phyloP scores from a whole-genome alignment of 2,113 vertebrate species.

The Anguilla rostrata region DNA sequence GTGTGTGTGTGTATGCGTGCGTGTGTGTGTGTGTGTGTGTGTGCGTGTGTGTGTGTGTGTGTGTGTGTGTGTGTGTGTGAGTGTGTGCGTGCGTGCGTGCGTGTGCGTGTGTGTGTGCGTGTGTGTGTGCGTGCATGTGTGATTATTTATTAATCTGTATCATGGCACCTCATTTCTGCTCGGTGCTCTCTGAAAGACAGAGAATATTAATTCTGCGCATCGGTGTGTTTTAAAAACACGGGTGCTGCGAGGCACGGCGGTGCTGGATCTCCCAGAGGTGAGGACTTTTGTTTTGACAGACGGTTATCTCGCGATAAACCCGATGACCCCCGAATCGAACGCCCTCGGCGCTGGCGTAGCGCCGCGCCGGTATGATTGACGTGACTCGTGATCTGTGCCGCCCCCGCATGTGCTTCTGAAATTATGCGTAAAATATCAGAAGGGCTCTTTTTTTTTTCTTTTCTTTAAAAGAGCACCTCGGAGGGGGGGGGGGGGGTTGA shows the following conservation, averaged over 20 bases:
- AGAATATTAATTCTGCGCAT: not conserved
- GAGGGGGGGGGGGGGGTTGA: not conserved
- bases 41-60: too few relatives aligned
- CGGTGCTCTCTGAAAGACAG: not conserved
- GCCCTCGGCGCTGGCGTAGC: not conserved
- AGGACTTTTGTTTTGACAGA: not conserved
- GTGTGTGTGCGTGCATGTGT: too few relatives aligned
- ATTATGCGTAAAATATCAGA: constrained; percentile 7
- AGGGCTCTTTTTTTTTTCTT: too few relatives aligned
- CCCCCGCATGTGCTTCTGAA: not conserved
- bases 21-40: too few relatives aligned
- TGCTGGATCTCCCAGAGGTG: not conserved
- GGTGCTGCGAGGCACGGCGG: not conserved
- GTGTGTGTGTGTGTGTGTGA: too few relatives aligned
- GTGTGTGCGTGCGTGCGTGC: too few relatives aligned
- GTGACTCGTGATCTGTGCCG: not conserved
- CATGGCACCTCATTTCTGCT: too few relatives aligned
- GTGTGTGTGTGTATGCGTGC: too few relatives aligned
- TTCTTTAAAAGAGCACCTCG: not conserved
- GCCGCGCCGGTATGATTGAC: not conserved
- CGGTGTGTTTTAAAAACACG: not conserved
- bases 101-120: too few relatives aligned
- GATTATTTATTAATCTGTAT: too few relatives aligned
- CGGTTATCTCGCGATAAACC: not conserved
- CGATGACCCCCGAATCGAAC: not conserved